phyloP scores from a whole-genome alignment of 2,888 invertebrate species.

The Erebia palarica region DNA sequence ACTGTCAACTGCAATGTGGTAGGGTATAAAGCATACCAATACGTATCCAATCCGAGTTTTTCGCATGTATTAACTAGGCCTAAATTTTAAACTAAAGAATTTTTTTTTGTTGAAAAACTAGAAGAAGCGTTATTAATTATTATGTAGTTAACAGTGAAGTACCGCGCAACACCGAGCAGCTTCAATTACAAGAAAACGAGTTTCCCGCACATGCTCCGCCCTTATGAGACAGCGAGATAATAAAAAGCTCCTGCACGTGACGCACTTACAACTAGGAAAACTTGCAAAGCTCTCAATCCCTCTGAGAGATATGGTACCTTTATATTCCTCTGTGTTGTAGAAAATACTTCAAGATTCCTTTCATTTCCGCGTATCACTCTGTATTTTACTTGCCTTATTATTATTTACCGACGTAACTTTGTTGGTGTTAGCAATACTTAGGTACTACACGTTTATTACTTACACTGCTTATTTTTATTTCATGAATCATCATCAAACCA shows the following conservation, averaged over 20 bases:
- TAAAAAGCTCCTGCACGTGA: constrained; percentile 75
- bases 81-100: background rate
- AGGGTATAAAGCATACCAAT: too few relatives aligned
- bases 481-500: too few relatives aligned
- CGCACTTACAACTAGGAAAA: constrained; percentile 65
- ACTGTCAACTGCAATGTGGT: too few relatives aligned
- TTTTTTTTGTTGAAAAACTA: background rate
- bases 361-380: constrained; percentile 25
- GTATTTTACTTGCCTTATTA: constrained; percentile 11
- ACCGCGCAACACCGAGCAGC: constrained; percentile 47
- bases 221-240: constrained; percentile 54
- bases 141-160: constrained; percentile 41
- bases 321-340: constrained; percentile 33
- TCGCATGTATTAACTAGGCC: too few relatives aligned
- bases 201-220: constrained; percentile 48
- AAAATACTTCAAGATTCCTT: constrained; percentile 33
- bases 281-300: constrained; percentile 57
- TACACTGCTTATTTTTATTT: too few relatives aligned
- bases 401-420: background rate
- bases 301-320: constrained; percentile 38
- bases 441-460: too few relatives aligned
- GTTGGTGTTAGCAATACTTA: too few relatives aligned
- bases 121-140: constrained; percentile 39
- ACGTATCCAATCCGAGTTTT: too few relatives aligned
- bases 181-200: constrained; percentile 63